A percentile compares a stretch with the other conserved stretches of the same genome.
phyloP scores from a whole-genome alignment of 2,888 invertebrate species.

The Encarsia formosa region DNA sequence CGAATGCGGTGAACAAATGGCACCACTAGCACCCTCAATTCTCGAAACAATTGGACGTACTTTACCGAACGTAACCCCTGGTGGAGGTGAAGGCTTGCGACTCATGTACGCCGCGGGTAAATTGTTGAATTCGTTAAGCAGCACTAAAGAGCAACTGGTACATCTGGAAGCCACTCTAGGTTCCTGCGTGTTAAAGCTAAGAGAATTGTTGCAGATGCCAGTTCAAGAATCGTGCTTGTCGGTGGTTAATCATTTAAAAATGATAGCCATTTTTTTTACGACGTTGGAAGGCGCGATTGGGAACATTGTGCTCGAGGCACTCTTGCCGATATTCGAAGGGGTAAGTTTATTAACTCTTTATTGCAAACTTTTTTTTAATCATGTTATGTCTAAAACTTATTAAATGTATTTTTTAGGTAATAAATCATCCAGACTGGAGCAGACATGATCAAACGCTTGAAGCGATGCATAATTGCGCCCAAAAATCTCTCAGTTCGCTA shows the following conservation, averaged over 20 bases:
- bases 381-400: neutral
- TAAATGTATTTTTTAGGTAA: slow-evolving; percentile 52
- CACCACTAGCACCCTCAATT: slow-evolving; percentile 72
- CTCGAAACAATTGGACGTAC: slow-evolving; percentile 60
- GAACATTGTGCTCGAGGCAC: slow-evolving; percentile 41
- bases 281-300: slow-evolving; percentile 57
- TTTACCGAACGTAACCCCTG: slow-evolving; percentile 58
- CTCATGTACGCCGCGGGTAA: slow-evolving; percentile 75
- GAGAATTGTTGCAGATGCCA: slow-evolving; percentile 49
- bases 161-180: slow-evolving; percentile 68
- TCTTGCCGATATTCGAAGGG: slow-evolving; percentile 54
- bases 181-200: slow-evolving; percentile 63
- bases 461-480: slow-evolving; percentile 51
- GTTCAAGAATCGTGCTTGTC: slow-evolving; percentile 38
- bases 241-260: slow-evolving; percentile 62
- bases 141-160: slow-evolving; percentile 60
- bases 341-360: slow-evolving; percentile 7
- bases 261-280: slow-evolving; percentile 64
- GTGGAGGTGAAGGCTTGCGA: slow-evolving; percentile 66
- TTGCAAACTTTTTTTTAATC: no score
- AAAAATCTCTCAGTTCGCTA: slow-evolving; percentile 41
- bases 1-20: slow-evolving; percentile 73
- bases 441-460: slow-evolving; percentile 63
- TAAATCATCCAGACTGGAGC: slow-evolving; percentile 58
- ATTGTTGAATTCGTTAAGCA: slow-evolving; percentile 64